Base-by-base conservation (phyloP, 2,888 invertebrate species). In the Pelosia muscerda region DNA sequence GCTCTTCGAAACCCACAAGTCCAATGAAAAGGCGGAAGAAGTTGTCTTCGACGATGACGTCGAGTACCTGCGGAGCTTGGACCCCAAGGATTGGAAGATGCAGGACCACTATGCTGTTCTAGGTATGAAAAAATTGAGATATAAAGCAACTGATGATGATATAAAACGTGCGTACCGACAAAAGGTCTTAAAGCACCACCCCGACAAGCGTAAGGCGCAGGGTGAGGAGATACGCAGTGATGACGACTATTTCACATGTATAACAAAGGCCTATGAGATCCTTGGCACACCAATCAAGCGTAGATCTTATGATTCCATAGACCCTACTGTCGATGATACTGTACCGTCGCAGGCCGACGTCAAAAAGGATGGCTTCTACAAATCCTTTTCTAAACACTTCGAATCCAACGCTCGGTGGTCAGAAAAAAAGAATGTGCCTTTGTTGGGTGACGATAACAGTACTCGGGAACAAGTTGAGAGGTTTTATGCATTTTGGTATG, bases 401-500 rank as follows among this genome's bases (percentile, higher is more conserved):
- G 96, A 96, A 81, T 93, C 96, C 8, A 98, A 98, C 88, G 95
- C 98, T 1, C 95, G 99, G 64, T 99, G 99, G 99, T 99, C 99
- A 0, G 98, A 97, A 77, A 97, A 97, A 82, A 96, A 96, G 78
- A 96, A 97, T 74, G 98, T 98, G 54, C 99, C 99, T 65, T 92
- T 96, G 71, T 94, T 99, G 63, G 98, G 97, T 19, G 96, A 97
- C 85, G 96, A 96, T n/a, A 95, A 97, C 69, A 96, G 98, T 65
- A 94, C 97, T 2, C 95, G 98, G 65, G 97, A 97, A 76, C 96
- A 97, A 84, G 99, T 99, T 0, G 98, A 99, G 86, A 88, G 87
- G 75, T 99, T 99, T 93, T 99, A 99, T 89, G 97, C 97, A 22
- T 99, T 99, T 91, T 99, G 99, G 99, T 99, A 98, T 90, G 97